These are phyloP conservation scores for Phrynocephalus guinanensis DNA, from an alignment of 2,797 vertebrate genomes.

Conservation along the genomic window DNA sequence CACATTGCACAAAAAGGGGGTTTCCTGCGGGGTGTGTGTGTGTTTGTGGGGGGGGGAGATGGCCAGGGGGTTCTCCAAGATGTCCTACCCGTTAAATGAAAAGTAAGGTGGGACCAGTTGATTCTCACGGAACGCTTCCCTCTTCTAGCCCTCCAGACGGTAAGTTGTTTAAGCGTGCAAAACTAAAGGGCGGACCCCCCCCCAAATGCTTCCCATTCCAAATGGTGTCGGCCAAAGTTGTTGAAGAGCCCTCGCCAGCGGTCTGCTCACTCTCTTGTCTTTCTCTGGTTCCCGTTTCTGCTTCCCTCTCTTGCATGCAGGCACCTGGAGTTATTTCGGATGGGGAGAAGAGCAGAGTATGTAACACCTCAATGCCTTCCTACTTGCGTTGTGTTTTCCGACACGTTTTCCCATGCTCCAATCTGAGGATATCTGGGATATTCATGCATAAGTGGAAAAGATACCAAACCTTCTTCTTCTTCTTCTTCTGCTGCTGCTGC, in stretches of 20 bases:
- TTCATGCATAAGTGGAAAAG: slow-evolving; percentile 73
- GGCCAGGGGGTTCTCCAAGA: too few species aligned
- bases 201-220: too few species aligned
- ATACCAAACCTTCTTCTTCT: too few species aligned
- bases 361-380: slow-evolving; percentile 82
- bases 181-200: too few species aligned
- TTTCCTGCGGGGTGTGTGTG: background rate
- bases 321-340: slow-evolving; percentile 97
- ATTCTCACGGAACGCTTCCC: too few species aligned
- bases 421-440: slow-evolving; percentile 61
- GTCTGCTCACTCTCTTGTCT: slow-evolving; percentile 2
- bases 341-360: slow-evolving; percentile 95
- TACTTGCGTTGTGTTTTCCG: slow-evolving; percentile 66
- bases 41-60: too few species aligned
- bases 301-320: slow-evolving; percentile 87
- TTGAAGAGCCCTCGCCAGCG: slow-evolving; percentile 36
- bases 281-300: slow-evolving; percentile 78
- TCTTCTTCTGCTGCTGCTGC: fast-evolving
- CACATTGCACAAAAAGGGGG: too few species aligned
- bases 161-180: too few species aligned
- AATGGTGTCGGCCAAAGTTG: background rate
- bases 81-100: too few species aligned
- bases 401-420: slow-evolving; percentile 74
- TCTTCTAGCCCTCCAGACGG: too few species aligned
- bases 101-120: too few species aligned